A percentile compares a stretch with the other conserved stretches of the same genome.
Conservation (phyloP, 2,888 invertebrate species). For the Hololepta plana region DNA sequence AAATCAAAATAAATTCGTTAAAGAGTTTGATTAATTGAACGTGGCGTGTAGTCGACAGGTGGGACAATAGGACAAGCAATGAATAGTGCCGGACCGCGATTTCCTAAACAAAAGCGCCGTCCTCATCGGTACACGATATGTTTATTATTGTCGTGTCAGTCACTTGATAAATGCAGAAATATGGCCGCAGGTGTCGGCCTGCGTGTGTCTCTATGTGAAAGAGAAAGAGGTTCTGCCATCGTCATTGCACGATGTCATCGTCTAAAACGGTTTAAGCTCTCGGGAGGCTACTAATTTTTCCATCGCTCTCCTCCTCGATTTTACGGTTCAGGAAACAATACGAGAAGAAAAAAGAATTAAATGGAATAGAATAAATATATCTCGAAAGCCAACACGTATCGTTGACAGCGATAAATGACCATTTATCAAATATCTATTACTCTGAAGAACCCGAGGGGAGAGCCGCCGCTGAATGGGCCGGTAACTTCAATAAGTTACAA, state of each 20-base stretch:
- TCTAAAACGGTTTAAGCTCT: constrained; percentile 9
- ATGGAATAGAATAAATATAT: no score
- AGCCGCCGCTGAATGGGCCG: neutral
- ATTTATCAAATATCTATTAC: constrained; percentile 13
- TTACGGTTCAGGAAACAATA: no score
- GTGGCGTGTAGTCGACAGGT: no score
- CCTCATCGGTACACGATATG: constrained; percentile 14
- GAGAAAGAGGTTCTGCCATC: constrained; percentile 9
- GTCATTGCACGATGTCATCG: constrained; percentile 10
- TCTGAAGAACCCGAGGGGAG: no score
- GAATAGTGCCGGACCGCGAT: no score
- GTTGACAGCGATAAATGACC: constrained; percentile 12
- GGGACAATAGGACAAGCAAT: no score
- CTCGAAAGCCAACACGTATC: constrained; percentile 6
- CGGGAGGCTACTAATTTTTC: constrained; percentile 5
- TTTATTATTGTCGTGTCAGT: constrained; percentile 11
- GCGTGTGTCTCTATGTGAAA: no score
- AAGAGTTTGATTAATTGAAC: no score
- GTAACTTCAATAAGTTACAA: no score
- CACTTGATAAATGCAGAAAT: constrained; percentile 10
- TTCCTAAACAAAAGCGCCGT: no score
- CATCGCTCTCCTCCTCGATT: constrained; percentile 2
- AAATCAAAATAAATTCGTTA: no score
- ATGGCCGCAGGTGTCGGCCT: constrained; percentile 11
- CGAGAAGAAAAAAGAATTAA: no score